Evolutionary conservation across 2,888 invertebrate genomes (phyloP), one percentile per base, ranked within the genome.

Genomic region (Drosophila gaucha): DNA sequence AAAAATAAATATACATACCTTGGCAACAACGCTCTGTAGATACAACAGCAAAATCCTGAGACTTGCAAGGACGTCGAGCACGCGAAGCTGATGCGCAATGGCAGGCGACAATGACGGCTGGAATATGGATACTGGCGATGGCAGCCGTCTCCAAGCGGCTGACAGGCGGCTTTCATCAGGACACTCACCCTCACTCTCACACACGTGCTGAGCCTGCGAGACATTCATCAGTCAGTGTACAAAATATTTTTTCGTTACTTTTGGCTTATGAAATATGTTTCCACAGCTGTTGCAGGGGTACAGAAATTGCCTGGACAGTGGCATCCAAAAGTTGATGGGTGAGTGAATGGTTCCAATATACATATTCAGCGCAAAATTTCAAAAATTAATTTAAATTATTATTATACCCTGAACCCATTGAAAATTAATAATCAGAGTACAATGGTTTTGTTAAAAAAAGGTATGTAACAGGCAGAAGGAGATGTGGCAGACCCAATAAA

Each of bases 81-180:
- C 57, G 22, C 30, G 67, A 80, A 56, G 33, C 66, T 87, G 83
- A 82, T 82, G 82, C 75, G 66, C 83, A 74, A 78, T 67, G 88
- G 69, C 88, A 85, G 67, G 60, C 58, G 51, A 66, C 60, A 51
- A 38, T 72, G 73, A 66, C 16, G 67, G 71, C 80, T 56, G 55
- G 78, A 39, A 58, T 73, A 70, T 64, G 87, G 63, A 74, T 73
- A 64, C 85, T 70, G 85, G 67, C 70, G 54, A 57, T 86, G 85
- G 63, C 87, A 74, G 67, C 16, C 67, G 16, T 35, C 72, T 60
- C 54, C 49, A 56, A n/a, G 24, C 58, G 67, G 80, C 47, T 77
- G 85, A 74, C 87, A 85, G 74, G 18, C 70, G 57, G 67, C 63
- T 67, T 67, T 70, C 80, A 62, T 60, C 66, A 64, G 49, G 52